Base-by-base conservation (phyloP, 2,797 vertebrate genomes). In the Tauraco hartlaubi region DNA sequence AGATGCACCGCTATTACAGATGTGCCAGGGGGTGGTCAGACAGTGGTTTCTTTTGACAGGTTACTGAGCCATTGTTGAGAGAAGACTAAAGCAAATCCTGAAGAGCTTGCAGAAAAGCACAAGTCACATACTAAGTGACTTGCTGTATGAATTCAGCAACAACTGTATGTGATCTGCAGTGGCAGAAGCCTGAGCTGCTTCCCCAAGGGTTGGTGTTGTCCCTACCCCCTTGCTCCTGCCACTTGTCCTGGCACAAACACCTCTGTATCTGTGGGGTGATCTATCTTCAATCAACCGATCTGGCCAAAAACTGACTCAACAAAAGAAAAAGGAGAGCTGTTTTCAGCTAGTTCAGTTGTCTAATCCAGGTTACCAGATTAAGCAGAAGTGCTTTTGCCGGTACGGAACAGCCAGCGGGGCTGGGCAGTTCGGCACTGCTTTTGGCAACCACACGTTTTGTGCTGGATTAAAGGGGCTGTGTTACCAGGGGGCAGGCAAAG, bases 321-420 rank as follows among this genome's bases (percentile, higher is more conserved):
- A 54, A 54, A 73, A 43, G 39, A 19, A 49, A 71, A 4, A 31
- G 9, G 7, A 67, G 28, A 31, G n/a, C 4, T 17, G 3, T 49
- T 75, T 71, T 54, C 46, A 56, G 22, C 14, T 55, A 19, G 12
- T 56, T 71, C 17, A n/a, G 1, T 29, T 29, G 2, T 25, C 35
- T 83, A 16, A 56, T 22, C 26, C n/a, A 61, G 46, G 28, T 55
- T 84, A 26, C 28, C n/a, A 8, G 7, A 1, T 39, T 10, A 29
- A 62, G 31, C 49, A 49, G 23, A 44, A 67, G 22, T 25, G 41
- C 29, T 72, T 3, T 12, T 56, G 48, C 33, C 54, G 78, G 19
- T n/a, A 13, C 4, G 39, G n/a, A 15, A 4, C 41, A 46, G 63
- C 16, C 15, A 14, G 22, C 0, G 1, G 11, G 26, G 22, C 48